Conservation (phyloP, 1,140 invertebrate species). For the Pentalonia nigronervosa region DNA sequence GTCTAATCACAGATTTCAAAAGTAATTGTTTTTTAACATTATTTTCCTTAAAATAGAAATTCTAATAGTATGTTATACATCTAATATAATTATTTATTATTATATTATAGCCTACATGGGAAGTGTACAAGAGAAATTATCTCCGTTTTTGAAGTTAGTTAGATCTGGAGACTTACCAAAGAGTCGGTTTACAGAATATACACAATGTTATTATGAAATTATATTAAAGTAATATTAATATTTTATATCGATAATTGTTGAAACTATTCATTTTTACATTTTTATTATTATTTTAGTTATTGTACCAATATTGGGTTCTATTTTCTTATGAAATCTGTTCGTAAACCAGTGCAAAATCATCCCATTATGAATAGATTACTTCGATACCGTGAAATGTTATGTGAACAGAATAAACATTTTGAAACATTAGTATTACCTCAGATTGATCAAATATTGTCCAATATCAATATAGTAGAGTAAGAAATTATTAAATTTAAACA, state of each 20-base stretch:
- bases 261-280: background rate
- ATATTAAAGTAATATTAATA: slow-evolving; percentile 61
- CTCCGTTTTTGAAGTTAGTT: slow-evolving; percentile 65
- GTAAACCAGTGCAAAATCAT: slow-evolving; percentile 76
- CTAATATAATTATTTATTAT: too few species aligned
- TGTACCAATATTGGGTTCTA: slow-evolving; percentile 87
- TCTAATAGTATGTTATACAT: background rate
- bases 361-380: slow-evolving; percentile 84
- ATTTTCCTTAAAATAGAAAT: background rate
- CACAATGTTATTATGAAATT: slow-evolving; percentile 78
- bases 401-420: slow-evolving; percentile 65
- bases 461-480: background rate
- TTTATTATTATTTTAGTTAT: slow-evolving; percentile 69
- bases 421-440: slow-evolving; percentile 37
- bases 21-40: slow-evolving; percentile 65
- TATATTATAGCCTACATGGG: slow-evolving; percentile 26
- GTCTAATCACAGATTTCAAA: slow-evolving; percentile 80
- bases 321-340: slow-evolving; percentile 80
- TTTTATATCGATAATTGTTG: background rate
- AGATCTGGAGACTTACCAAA: slow-evolving; percentile 68
- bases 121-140: slow-evolving; percentile 14
- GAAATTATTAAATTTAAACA: background rate
- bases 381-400: slow-evolving; percentile 79
- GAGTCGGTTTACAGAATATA: slow-evolving; percentile 71
- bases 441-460: slow-evolving; percentile 6